phyloP scores from a whole-genome alignment of 2,113 vertebrate genomes.

The Albula glossodonta region DNA sequence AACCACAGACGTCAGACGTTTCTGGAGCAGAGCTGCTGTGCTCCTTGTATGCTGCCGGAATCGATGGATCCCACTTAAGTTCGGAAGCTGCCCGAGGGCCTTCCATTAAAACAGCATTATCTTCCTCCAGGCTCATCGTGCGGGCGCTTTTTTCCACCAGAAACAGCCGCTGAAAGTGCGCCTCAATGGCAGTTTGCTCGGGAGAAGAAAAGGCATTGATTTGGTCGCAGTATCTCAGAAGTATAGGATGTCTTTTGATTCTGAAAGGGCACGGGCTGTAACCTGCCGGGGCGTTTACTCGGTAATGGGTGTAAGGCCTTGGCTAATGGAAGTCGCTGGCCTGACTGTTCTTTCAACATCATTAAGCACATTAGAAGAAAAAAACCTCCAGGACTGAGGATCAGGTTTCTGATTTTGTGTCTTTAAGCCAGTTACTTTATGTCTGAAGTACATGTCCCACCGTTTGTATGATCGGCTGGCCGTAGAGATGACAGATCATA shows the following conservation, averaged over 20 bases:
- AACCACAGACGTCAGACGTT: background rate
- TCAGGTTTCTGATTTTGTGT: too few relatives aligned
- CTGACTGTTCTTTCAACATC: background rate
- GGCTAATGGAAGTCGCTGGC: background rate
- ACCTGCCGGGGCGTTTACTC: conserved; percentile 19
- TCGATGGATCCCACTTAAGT: conserved; percentile 26
- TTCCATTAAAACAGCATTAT: conserved; percentile 35
- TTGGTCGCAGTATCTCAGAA: conserved; percentile 31
- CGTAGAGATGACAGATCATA: background rate
- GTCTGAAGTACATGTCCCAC: too few relatives aligned
- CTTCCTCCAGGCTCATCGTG: conserved; percentile 26
- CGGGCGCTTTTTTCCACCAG: conserved; percentile 22
- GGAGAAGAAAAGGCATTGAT: background rate
- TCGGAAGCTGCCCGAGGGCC: background rate
- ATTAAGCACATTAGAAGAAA: background rate
- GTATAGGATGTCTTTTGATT: background rate
- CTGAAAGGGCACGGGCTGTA: background rate
- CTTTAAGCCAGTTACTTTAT: too few relatives aligned
- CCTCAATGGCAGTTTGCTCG: conserved; percentile 28
- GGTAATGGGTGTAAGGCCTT: conserved; percentile 28
- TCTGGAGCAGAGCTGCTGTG: background rate
- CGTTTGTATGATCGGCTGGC: too few relatives aligned
- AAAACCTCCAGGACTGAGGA: too few relatives aligned
- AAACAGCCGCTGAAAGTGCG: conserved; percentile 20
- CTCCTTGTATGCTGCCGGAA: background rate